These are phyloP conservation scores for Paratrypauchen microcephalus DNA, from an alignment of 2,797 vertebrate genomes.

Conservation along the genomic window DNA sequence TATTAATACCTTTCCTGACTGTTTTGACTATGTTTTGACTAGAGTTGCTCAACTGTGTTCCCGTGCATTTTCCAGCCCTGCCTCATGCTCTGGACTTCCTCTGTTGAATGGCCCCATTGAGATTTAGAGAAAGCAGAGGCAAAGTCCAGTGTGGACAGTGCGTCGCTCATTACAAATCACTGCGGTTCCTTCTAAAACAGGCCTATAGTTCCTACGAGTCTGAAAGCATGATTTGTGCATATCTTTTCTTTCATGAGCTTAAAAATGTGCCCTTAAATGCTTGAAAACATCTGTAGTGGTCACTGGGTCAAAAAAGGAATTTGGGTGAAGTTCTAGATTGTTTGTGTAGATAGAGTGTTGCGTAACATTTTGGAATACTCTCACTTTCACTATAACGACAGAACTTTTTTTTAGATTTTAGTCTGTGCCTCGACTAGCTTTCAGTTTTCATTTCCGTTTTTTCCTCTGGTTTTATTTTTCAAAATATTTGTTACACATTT, in stretches of 20 bases:
- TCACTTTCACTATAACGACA: no score
- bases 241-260: neutral
- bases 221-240: conserved; percentile 4
- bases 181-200: conserved; percentile 27
- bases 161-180: neutral
- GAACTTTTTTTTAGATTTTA: no score
- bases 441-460: no score
- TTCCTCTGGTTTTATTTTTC: no score
- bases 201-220: conserved; percentile 10
- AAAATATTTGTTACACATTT: no score
- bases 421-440: no score
- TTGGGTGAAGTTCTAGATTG: no score
- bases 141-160: conserved; percentile 31
- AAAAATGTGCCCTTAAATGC: neutral
- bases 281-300: no score
- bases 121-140: conserved; percentile 9
- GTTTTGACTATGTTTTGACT: conserved; percentile 5
- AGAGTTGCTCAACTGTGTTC: conserved; percentile 5
- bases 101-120: conserved; percentile 11
- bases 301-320: no score
- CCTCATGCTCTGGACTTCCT: conserved; percentile 4
- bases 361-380: no score
- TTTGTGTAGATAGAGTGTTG: no score
- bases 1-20: neutral
- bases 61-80: conserved; percentile 15